phyloP scores from a whole-genome alignment of 2,113 vertebrate species.

The Pseudopodoces humilis region DNA sequence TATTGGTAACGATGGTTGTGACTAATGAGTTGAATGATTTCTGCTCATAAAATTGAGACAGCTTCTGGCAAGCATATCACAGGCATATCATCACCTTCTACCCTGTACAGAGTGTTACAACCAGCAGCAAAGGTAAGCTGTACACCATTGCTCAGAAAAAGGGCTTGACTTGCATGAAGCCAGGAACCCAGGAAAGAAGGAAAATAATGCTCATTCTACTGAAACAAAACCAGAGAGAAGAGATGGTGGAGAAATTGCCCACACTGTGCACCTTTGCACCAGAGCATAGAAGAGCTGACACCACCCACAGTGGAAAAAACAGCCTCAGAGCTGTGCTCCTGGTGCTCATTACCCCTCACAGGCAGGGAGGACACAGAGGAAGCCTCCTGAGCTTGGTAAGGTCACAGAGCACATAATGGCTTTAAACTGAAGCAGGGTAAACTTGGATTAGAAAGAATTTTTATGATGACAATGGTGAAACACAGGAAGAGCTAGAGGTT shows the following conservation, averaged over 20 bases:
- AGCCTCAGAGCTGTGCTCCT: background rate
- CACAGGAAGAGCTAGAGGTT: background rate
- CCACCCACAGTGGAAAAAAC: rapidly evolving
- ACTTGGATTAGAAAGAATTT: background rate
- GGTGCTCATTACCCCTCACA: background rate
- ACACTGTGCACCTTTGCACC: background rate
- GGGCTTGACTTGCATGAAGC: background rate
- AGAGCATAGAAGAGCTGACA: background rate
- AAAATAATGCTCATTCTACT: background rate
- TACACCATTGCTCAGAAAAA: background rate
- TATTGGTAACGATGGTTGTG: background rate
- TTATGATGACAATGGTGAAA: background rate
- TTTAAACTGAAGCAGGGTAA: background rate
- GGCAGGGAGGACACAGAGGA: background rate
- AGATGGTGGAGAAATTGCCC: background rate
- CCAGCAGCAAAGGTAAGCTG: background rate
- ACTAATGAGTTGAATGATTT: background rate
- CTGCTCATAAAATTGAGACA: background rate
- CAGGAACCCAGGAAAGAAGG: background rate
- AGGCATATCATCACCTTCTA: background rate
- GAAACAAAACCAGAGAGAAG: background rate
- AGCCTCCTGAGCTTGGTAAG: background rate
- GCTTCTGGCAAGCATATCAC: background rate
- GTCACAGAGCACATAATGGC: background rate
- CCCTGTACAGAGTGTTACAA: rapidly evolving